Evolutionary conservation across 2,888 invertebrate species (phyloP), one percentile per base, ranked within the genome.

Genomic region (Cryptophagus acutangulus): DNA sequence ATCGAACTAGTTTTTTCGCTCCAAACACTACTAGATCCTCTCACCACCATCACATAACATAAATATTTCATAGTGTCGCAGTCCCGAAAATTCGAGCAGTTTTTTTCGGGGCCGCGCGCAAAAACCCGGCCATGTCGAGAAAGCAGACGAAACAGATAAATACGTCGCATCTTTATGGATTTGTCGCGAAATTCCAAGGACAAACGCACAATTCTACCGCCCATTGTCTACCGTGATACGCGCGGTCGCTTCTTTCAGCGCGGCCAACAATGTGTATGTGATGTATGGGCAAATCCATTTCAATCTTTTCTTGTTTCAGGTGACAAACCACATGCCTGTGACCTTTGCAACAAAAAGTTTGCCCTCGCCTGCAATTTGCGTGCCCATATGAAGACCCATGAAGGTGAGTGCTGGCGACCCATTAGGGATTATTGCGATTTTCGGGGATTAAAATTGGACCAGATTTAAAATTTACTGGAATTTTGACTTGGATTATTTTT

Each of bases 311-410:
- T 58, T 61, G 46, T 72, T 71, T 43, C 71, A 84, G 84, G 84
- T 49, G 82, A 83, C 65, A 83, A 82, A 61, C 84, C 84, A 9
- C 82, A 83, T 64, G 77, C 78, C 29, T 84, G 84, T 62, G 75
- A 78, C 49, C 66, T 81, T 15, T 84, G 84, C 66, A 76, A 76
- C 59, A 84, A 84, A 67, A 77, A 79, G 61, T 84, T 84, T 59
- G 83, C 84, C 3, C 67, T 84, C 45, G 81, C 81, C 33, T 84
- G 83, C 67, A 84, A 84, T 62, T 68, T 84, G 48, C 72, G 82
- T 53, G 82, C 83, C 1, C 84, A 84, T 62, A 74, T 81, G 74
- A 84, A 84, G 66, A 84, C 82, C 2, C 84, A 84, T 58, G 81
- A 83, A 72, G 80, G 81, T 79, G 65, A 67, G 66, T 60, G n/a